phyloP scores from a whole-genome alignment of 2,888 invertebrate genomes.

The Cosmorhoe ocellata region DNA sequence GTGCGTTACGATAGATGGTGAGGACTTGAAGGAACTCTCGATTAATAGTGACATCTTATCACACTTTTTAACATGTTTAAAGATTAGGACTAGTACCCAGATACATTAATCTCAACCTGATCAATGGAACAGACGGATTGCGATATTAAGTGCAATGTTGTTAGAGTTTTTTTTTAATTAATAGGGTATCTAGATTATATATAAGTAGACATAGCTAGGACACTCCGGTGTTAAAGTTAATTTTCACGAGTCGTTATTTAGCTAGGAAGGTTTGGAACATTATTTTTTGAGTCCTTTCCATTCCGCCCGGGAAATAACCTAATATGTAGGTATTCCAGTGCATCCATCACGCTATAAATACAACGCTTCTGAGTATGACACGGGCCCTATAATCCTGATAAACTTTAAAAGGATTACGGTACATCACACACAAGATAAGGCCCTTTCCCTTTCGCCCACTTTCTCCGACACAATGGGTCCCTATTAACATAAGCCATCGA shows the following conservation, averaged over 20 bases:
- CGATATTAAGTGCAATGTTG: no score
- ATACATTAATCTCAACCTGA: neutral
- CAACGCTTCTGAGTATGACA: neutral
- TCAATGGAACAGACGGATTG: neutral
- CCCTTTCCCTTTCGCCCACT: conserved; percentile 37
- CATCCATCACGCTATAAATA: no score
- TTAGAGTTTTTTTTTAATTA: no score
- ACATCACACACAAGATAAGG: conserved; percentile 23
- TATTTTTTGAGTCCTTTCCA: no score
- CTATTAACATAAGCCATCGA: conserved; percentile 36
- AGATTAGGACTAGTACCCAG: neutral
- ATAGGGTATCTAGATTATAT: no score
- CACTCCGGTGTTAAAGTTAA: no score
- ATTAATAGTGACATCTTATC: neutral
- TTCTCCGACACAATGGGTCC: conserved; percentile 33
- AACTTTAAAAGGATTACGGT: conserved; percentile 18
- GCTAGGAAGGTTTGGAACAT: no score
- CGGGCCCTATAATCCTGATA: neutral
- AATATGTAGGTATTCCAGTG: no score
- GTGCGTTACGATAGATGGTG: conserved; percentile 1
- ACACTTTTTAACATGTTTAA: neutral
- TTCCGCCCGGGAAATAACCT: no score
- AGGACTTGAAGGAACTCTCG: neutral
- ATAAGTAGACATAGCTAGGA: no score
- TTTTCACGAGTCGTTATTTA: no score